Evolutionary conservation across 23 tunicate genomes (phyloP).

Genomic region (Botrylloides violaceus): DNA sequence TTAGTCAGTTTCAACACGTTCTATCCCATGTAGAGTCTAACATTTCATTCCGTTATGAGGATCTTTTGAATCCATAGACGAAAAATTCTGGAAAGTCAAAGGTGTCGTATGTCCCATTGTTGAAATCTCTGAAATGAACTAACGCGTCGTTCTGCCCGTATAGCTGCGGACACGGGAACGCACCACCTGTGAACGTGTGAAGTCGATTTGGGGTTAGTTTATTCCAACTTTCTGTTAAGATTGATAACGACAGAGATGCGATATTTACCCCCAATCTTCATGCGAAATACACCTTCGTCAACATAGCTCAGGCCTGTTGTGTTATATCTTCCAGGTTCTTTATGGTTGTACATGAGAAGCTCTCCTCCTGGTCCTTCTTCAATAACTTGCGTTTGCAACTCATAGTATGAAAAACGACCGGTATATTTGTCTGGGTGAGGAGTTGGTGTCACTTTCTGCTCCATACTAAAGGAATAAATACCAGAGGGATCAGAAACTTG

Average conservation of each 20-base stretch:
- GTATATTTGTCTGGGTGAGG: constrained; percentile 28
- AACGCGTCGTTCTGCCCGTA: constrained; percentile 41
- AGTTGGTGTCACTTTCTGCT: not conserved
- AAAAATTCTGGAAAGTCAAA: constrained; percentile 36
- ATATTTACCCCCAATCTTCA: constrained; percentile 28
- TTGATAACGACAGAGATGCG: not conserved
- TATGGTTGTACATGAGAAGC: constrained; percentile 26
- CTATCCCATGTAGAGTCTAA: too few relatives aligned
- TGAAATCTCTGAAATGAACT: constrained; percentile 16
- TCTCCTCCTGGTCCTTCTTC: not conserved
- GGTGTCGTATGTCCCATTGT: constrained; percentile 29
- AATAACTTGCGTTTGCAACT: constrained; percentile 25
- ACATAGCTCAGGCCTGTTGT: constrained; percentile 34
- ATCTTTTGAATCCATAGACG: constrained; percentile 35
- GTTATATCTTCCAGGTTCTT: constrained; percentile 7
- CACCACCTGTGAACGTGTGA: constrained; percentile 37
- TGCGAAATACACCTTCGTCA: constrained; percentile 18
- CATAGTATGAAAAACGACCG: constrained; percentile 34
- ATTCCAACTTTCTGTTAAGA: not conserved
- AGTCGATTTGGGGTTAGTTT: too few relatives aligned
- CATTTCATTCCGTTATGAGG: too few relatives aligned
- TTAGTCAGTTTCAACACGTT: too few relatives aligned
- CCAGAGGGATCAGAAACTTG: too few relatives aligned
- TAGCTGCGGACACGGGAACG: constrained; percentile 28
- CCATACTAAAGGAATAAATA: not conserved